phyloP scores from a whole-genome alignment of 2,888 invertebrate species.

The Petrolisthes cinctipes region DNA sequence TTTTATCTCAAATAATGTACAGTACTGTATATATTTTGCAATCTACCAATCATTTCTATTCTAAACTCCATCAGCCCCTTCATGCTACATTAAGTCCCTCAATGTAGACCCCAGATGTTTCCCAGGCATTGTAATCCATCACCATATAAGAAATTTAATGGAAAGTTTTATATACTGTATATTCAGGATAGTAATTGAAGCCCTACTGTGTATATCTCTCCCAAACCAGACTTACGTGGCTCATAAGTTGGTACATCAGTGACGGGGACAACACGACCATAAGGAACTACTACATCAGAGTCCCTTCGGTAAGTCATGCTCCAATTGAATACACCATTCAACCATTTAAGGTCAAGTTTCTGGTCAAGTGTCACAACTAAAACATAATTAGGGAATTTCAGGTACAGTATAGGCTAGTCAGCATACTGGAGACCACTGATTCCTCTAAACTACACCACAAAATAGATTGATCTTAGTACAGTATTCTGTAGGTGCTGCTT shows the following conservation, averaged over 20 bases:
- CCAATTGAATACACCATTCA: slow-evolving; percentile 58
- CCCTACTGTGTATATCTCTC: neutral
- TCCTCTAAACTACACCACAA: no score
- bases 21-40: no score
- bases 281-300: slow-evolving; percentile 53
- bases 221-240: neutral
- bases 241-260: neutral
- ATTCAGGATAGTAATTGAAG: neutral
- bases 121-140: neutral
- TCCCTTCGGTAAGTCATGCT: slow-evolving; percentile 59
- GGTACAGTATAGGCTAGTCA: no score
- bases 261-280: slow-evolving; percentile 32
- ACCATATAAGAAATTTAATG: no score
- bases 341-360: neutral
- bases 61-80: no score
- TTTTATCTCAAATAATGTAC: no score
- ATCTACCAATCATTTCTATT: no score
- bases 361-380: neutral
- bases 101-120: no score
- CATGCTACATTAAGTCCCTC: no score
- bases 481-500: no score
- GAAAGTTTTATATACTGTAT: neutral
- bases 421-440: no score
- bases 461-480: no score
- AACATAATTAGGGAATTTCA: neutral